Percentiles rank a stretch among this genome's conserved stretches.
Conservation (phyloP, 2,888 invertebrate species). For the Pasiphila rectangulata region DNA sequence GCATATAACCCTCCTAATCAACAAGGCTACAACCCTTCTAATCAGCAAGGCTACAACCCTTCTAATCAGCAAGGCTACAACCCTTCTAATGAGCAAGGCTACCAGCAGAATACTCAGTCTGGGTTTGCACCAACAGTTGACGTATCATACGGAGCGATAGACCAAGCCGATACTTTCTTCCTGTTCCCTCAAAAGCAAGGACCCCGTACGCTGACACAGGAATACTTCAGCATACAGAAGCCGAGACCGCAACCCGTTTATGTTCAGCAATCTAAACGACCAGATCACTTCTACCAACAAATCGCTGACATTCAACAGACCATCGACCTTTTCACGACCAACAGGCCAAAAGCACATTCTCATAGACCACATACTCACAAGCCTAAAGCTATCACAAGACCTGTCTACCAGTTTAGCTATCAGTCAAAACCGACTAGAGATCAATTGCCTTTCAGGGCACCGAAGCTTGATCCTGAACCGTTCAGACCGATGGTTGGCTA, state of each 20-base stretch:
- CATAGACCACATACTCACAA: slow-evolving; percentile 64
- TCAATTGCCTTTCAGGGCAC: slow-evolving; percentile 70
- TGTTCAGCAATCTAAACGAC: slow-evolving; percentile 66
- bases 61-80: slow-evolving; percentile 17
- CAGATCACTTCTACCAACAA: slow-evolving; percentile 83
- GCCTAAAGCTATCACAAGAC: slow-evolving; percentile 79
- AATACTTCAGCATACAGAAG: slow-evolving; percentile 77
- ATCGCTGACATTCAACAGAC: slow-evolving; percentile 84
- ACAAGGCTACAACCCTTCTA: slow-evolving; percentile 31
- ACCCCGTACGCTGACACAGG: slow-evolving; percentile 73
- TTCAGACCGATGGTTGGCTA: slow-evolving; percentile 84
- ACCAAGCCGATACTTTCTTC: slow-evolving; percentile 71
- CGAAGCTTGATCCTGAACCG: slow-evolving; percentile 81
- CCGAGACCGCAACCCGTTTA: slow-evolving; percentile 63
- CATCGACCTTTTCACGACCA: slow-evolving; percentile 82
- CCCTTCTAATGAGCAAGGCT: slow-evolving; percentile 23
- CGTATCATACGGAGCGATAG: slow-evolving; percentile 70
- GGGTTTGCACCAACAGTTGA: slow-evolving; percentile 64
- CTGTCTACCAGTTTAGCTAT: slow-evolving; percentile 87
- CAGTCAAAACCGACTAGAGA: slow-evolving; percentile 80
- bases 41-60: slow-evolving; percentile 33
- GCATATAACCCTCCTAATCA: slow-evolving; percentile 10
- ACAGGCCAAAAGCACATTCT: slow-evolving; percentile 75
- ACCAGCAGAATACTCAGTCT: slow-evolving; percentile 54
- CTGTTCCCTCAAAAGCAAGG: slow-evolving; percentile 77